These are phyloP conservation scores for Chanos chanos DNA, from an alignment of 2,797 vertebrate genomes.

Conservation along the genomic window DNA sequence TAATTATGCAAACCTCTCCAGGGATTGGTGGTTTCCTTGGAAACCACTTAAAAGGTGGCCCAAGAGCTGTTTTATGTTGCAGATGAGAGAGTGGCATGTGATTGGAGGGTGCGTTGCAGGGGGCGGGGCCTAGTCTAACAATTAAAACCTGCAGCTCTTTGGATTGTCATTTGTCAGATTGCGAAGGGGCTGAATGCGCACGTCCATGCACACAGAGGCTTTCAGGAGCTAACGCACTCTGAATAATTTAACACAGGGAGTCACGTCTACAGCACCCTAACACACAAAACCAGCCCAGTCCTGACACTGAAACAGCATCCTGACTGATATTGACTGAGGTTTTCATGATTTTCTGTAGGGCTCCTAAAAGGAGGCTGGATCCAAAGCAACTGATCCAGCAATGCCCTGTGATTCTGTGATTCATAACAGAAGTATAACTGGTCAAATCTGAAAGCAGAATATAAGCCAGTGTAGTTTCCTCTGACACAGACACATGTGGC, in stretches of 20 bases:
- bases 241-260: constrained; percentile 39
- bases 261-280: too few species aligned
- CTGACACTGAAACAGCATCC: too few species aligned
- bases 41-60: constrained; percentile 77
- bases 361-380: too few species aligned
- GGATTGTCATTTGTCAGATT: constrained; percentile 7
- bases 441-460: too few species aligned
- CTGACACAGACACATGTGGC: not conserved
- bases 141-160: constrained; percentile 23
- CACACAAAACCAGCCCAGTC: too few species aligned
- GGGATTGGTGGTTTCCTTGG: constrained; percentile 74
- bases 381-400: too few species aligned
- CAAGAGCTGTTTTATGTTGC: constrained; percentile 41
- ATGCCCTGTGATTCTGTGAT: too few species aligned
- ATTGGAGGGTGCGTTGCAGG: constrained; percentile 52
- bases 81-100: constrained; percentile 41
- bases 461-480: too few species aligned
- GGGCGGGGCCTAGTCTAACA: constrained; percentile 14
- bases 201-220: constrained; percentile 17
- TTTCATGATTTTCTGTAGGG: too few species aligned
- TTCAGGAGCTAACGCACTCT: constrained; percentile 18
- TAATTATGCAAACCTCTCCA: constrained; percentile 77
- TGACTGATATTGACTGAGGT: too few species aligned
- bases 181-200: constrained; percentile 11
- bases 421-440: too few species aligned